Conservation (phyloP, 2,797 vertebrate genomes). For the Hypotaenidia philippensis region DNA sequence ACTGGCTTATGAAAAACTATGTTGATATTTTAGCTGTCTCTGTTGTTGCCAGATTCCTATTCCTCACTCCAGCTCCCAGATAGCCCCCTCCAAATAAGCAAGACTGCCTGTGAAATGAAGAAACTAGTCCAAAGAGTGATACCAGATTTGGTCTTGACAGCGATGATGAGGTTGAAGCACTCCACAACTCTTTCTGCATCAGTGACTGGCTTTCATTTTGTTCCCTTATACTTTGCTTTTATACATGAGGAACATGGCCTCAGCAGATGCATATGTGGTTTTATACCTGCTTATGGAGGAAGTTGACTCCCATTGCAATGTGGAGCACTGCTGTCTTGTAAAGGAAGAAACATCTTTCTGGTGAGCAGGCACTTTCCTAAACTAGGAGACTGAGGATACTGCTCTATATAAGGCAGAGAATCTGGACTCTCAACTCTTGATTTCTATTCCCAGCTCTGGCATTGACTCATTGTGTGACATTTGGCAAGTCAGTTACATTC, state of each 20-base stretch:
- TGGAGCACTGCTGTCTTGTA: not conserved
- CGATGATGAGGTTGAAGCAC: not conserved
- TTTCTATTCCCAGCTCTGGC: conserved; percentile 49
- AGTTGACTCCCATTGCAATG: not conserved
- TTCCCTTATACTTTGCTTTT: not conserved
- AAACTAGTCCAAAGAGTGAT: not conserved
- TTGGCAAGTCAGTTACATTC: conserved; percentile 30
- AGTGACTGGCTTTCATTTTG: not conserved
- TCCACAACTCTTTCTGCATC: not conserved
- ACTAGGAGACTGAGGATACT: not conserved
- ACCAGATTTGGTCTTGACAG: rapidly evolving
- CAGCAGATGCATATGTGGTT: not conserved
- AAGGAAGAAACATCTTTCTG: not conserved
- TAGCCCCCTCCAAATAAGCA: not conserved
- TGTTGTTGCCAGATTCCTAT: not conserved
- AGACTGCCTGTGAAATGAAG: not conserved
- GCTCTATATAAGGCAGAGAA: conserved; percentile 35
- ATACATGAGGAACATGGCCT: not conserved
- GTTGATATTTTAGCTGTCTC: not conserved
- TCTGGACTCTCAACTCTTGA: not conserved
- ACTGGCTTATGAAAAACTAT: not conserved
- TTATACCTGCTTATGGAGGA: not conserved
- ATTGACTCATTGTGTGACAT: conserved; percentile 30
- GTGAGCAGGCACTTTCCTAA: not conserved
- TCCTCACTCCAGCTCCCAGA: not conserved